Conservation (phyloP, 1,140 invertebrate genomes). For the Stratiolaelaps scimitus region DNA sequence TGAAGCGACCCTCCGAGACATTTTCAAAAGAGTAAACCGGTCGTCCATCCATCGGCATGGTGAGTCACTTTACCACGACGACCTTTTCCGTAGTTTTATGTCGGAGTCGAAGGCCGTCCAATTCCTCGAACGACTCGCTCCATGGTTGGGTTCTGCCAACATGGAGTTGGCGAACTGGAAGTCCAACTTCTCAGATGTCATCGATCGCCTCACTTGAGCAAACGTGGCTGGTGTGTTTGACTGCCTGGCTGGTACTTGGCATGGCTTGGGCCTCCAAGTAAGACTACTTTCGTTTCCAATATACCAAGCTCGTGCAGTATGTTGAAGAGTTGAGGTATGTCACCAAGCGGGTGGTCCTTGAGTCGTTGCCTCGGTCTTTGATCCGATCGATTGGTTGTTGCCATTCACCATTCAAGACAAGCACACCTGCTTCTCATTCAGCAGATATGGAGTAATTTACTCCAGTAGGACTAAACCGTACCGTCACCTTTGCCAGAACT, state of each 20-base stretch:
- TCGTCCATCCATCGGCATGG: background rate
- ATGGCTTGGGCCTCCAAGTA: constrained; percentile 6
- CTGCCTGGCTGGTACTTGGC: background rate
- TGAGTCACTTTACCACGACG: background rate
- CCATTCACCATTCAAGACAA: no score
- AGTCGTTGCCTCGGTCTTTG: background rate
- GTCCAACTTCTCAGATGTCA: no score
- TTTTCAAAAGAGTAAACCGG: background rate
- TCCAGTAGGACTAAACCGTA: no score
- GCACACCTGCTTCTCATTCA: no score
- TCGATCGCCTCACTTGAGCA: background rate
- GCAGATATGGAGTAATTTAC: background rate
- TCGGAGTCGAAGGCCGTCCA: background rate
- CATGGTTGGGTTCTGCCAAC: background rate
- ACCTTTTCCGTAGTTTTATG: background rate
- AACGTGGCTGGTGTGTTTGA: background rate
- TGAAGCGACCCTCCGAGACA: background rate
- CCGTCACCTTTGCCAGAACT: no score
- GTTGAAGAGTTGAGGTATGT: background rate
- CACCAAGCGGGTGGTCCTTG: background rate
- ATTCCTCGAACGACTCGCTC: background rate
- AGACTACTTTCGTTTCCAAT: no score
- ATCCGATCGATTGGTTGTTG: constrained; percentile 1
- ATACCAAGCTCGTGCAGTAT: background rate
- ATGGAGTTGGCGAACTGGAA: no score